Conservation (phyloP, 2,113 vertebrate genomes). For the Vimba vimba region DNA sequence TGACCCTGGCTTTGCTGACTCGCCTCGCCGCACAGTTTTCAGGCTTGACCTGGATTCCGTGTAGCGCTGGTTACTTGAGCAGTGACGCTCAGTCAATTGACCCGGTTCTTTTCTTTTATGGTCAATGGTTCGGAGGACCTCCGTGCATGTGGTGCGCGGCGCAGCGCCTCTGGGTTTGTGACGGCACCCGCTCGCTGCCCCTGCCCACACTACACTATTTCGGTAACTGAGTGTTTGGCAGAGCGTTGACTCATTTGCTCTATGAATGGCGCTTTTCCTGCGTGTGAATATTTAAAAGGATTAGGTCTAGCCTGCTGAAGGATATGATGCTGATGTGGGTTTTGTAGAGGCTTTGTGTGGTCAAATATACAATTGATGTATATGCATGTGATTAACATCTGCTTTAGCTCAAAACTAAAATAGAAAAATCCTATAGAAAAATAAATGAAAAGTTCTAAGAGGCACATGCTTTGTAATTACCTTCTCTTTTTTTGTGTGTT, state of each 20-base stretch:
- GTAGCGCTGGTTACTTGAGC: slow-evolving; percentile 22
- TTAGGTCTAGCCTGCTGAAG: slow-evolving; percentile 48
- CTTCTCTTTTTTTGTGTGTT: neutral
- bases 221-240: slow-evolving; percentile 9
- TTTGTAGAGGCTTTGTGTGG: neutral
- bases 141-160: neutral
- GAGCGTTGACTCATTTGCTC: slow-evolving; percentile 25
- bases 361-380: slow-evolving; percentile 3
- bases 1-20: slow-evolving; percentile 36
- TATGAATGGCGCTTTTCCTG: slow-evolving; percentile 36
- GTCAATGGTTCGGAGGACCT: slow-evolving; percentile 11
- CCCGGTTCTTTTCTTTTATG: slow-evolving; percentile 15
- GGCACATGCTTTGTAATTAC: neutral
- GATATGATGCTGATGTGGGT: slow-evolving; percentile 31
- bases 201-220: slow-evolving; percentile 42
- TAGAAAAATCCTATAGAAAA: neutral
- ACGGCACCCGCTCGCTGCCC: neutral
- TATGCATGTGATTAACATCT: neutral
- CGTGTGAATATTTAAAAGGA: slow-evolving; percentile 67
- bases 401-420: neutral
- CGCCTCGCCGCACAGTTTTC: neutral
- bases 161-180: slow-evolving; percentile 29
- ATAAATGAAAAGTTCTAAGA: neutral
- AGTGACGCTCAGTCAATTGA: slow-evolving; percentile 6
- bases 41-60: slow-evolving; percentile 51